phyloP scores from a whole-genome alignment of 1,140 invertebrate genomes.

The Sycobia sp. region DNA sequence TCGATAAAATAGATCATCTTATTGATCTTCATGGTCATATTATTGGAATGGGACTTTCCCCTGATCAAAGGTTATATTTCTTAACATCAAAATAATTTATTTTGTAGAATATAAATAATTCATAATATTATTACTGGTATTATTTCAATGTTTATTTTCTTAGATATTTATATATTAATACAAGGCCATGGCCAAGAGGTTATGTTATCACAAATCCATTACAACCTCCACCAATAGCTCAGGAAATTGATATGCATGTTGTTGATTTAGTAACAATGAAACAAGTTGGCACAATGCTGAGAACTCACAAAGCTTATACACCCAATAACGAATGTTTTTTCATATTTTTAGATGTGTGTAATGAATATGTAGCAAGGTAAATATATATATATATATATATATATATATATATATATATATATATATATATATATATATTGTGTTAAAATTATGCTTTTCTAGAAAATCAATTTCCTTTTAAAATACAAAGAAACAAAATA shows the following conservation, averaged over 20 bases:
- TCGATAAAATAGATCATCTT: slow-evolving; percentile 80
- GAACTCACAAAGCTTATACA: slow-evolving; percentile 84
- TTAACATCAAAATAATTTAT: background rate
- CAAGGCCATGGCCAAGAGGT: slow-evolving; percentile 81
- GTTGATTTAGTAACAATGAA: slow-evolving; percentile 82
- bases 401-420: slow-evolving; percentile 85
- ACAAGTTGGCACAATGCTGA: slow-evolving; percentile 81
- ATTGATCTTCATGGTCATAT: slow-evolving; percentile 90
- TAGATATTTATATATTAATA: slow-evolving; percentile 86
- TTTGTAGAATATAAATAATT: background rate
- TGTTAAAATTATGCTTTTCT: no score
- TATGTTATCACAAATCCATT: slow-evolving; percentile 80
- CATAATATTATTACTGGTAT: background rate
- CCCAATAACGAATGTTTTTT: slow-evolving; percentile 89
- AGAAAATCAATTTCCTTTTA: slow-evolving; percentile 17
- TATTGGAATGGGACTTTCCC: slow-evolving; percentile 86
- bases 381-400: slow-evolving; percentile 15
- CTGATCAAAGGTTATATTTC: slow-evolving; percentile 74
- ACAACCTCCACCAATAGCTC: slow-evolving; percentile 85
- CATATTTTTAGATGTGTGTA: slow-evolving; percentile 85
- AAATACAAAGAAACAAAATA: background rate
- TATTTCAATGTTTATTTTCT: slow-evolving; percentile 37
- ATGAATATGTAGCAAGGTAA: slow-evolving; percentile 86
- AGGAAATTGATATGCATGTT: slow-evolving; percentile 89
- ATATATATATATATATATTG: slow-evolving; percentile 38